Conservation (phyloP, 2,113 vertebrate genomes). For the Myocastor coypus region DNA sequence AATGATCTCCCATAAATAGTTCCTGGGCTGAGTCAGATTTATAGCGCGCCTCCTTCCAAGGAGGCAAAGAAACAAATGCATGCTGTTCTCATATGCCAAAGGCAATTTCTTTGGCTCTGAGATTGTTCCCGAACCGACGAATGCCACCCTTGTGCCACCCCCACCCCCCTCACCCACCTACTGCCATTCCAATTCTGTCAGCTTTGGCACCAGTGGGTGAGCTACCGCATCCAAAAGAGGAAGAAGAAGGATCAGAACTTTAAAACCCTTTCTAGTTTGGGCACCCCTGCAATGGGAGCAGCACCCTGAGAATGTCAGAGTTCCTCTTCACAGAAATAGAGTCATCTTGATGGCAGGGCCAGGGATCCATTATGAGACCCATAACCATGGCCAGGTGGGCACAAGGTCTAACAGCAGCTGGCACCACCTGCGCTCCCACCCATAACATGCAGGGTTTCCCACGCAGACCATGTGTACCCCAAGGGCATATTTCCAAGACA, state of each 20-base stretch:
- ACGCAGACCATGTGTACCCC: not conserved
- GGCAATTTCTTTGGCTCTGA: slow-evolving; percentile 69
- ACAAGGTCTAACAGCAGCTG: accelerated
- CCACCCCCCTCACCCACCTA: slow-evolving; percentile 59
- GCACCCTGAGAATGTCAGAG: not conserved
- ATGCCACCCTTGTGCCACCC: slow-evolving; percentile 58
- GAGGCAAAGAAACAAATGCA: slow-evolving; percentile 55
- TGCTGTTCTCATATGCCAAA: slow-evolving; percentile 44
- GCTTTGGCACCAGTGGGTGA: slow-evolving; percentile 35
- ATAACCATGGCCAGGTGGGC: not conserved
- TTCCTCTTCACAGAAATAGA: not conserved
- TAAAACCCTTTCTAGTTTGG: not conserved
- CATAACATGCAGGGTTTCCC: not conserved
- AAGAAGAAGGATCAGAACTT: not conserved
- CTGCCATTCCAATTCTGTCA: slow-evolving; percentile 65
- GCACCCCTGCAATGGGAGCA: not conserved
- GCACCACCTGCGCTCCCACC: accelerated
- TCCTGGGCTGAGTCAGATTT: slow-evolving; percentile 51
- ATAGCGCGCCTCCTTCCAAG: slow-evolving; percentile 42
- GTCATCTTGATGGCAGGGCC: not conserved
- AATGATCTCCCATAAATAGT: slow-evolving; percentile 55
- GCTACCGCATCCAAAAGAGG: slow-evolving; percentile 44
- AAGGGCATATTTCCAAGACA: not conserved
- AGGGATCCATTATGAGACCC: not conserved
- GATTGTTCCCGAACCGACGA: slow-evolving; percentile 53